Conservation (phyloP, 92 coral and sea anemone genomes). For the Epizoanthus rinbou region DNA sequence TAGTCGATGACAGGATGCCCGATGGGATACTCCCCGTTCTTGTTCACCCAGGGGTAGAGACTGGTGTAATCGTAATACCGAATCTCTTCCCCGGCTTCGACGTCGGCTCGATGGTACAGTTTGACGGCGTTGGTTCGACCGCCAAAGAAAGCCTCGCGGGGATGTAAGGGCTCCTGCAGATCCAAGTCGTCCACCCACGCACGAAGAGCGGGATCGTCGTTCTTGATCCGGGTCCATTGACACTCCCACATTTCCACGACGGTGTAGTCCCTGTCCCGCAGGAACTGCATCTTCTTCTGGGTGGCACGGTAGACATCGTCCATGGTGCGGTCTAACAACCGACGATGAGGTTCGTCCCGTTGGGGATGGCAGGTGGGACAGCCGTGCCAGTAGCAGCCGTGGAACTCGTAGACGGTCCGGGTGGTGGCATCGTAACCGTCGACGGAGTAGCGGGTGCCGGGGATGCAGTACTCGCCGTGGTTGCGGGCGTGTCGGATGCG, state of each 20-base stretch:
- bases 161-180: neutral
- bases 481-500: neutral
- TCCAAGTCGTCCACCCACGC: neutral
- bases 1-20: no score
- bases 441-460: neutral
- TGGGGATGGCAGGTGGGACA: neutral
- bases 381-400: constrained; percentile 22
- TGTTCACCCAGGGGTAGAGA: no score
- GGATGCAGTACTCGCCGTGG: neutral
- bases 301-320: neutral
- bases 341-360: neutral
- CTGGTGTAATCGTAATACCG: no score
- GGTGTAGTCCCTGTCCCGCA: neutral
- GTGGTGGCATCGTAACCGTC: constrained; percentile 4
- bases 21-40: no score
- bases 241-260: constrained; percentile 25
- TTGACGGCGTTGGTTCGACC: no score
- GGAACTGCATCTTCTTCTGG: neutral
- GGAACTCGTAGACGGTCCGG: neutral
- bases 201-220: neutral
- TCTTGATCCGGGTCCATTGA: neutral
- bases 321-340: neutral
- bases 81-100: no score
- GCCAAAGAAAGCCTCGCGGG: no score
- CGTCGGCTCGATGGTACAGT: no score